Conservation (phyloP, 2,888 invertebrate genomes). For the Tyria jacobaeae region DNA sequence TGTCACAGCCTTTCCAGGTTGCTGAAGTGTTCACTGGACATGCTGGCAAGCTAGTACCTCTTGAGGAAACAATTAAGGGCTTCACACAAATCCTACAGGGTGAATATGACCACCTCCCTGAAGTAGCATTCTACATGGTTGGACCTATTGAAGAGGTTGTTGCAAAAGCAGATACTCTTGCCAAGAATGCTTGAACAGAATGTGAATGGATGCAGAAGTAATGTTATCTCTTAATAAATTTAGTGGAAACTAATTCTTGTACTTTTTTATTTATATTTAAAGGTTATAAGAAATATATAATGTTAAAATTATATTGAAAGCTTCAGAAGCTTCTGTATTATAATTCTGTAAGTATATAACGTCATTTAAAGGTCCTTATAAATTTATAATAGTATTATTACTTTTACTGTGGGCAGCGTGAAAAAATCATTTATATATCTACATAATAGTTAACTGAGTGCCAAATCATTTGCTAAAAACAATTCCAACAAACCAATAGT, state of each 20-base stretch:
- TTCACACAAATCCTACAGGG: constrained; percentile 93
- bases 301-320: no score
- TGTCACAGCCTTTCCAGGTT: constrained; percentile 96
- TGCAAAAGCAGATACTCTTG: constrained; percentile 93
- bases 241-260: constrained; percentile 53
- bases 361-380: no score
- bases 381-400: no score
- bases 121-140: constrained; percentile 97
- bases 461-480: background rate
- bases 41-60: constrained; percentile 94
- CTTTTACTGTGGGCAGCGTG: no score
- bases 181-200: constrained; percentile 85
- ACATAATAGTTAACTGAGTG: no score
- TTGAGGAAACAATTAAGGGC: constrained; percentile 94
- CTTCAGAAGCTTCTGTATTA: background rate
- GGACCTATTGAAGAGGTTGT: constrained; percentile 91
- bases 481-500: background rate
- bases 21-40: constrained; percentile 97
- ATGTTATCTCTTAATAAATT: constrained; percentile 68
- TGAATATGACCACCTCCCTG: constrained; percentile 95
- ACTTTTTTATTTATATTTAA: constrained; percentile 22
- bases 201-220: constrained; percentile 59
- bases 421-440: no score
- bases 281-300: background rate
- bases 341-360: background rate